Conservation (phyloP, 2,888 invertebrate genomes). For the Eupithecia insigniata region DNA sequence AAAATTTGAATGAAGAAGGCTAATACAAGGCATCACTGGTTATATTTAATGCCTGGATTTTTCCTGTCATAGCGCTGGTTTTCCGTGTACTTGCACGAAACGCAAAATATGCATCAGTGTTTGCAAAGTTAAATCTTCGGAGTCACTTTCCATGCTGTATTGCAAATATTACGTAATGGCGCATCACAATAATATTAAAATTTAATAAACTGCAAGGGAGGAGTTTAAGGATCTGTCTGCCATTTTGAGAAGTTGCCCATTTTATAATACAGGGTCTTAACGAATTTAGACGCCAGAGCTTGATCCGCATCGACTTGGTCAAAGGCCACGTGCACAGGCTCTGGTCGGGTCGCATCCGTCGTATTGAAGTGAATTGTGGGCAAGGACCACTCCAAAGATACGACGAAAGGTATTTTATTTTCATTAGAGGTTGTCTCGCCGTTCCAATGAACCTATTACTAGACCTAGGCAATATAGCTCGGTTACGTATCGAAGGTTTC, state of each 20-base stretch:
- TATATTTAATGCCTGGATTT: neutral
- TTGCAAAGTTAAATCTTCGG: neutral
- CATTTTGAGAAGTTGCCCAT: neutral
- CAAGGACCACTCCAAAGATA: neutral
- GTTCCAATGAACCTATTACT: neutral
- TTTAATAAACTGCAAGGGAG: neutral
- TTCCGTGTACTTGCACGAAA: neutral
- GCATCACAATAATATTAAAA: neutral
- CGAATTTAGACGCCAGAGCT: neutral
- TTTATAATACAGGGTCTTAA: neutral
- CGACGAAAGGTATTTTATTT: neutral
- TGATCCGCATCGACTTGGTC: neutral
- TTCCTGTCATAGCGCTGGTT: neutral
- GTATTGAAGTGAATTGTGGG: neutral
- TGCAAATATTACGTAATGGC: neutral
- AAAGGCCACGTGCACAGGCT: neutral
- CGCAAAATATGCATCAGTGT: neutral
- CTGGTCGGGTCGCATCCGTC: neutral
- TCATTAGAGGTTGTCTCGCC: neutral
- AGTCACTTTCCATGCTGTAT: neutral
- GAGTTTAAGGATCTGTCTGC: neutral
- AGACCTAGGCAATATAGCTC: conserved; percentile 2
- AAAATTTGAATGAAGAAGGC: neutral
- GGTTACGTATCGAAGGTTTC: neutral
- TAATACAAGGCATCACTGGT: neutral